Evolutionary conservation across 2,113 vertebrate species (phyloP).

Genomic region (Lepidothrix coronata): DNA sequence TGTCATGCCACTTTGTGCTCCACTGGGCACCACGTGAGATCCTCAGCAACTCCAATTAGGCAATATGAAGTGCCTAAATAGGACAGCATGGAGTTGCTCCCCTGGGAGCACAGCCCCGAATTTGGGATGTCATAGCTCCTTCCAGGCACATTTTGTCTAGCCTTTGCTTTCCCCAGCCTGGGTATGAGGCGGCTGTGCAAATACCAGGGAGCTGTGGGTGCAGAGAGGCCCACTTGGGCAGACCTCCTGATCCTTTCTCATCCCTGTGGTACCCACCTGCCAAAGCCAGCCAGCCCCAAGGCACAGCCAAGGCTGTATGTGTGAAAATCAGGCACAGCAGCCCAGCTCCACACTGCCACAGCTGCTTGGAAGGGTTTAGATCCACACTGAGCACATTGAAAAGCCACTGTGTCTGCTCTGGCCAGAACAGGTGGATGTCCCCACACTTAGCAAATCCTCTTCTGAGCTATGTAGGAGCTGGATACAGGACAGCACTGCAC

Average conservation of each 20-base stretch:
- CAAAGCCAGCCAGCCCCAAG: neutral
- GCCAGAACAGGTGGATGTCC: accelerated
- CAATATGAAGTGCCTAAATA: neutral
- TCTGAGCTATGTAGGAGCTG: neutral
- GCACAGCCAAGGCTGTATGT: neutral
- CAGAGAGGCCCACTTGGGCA: neutral
- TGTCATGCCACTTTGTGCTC: accelerated
- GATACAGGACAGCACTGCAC: neutral
- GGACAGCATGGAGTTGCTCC: neutral
- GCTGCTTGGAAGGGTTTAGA: neutral
- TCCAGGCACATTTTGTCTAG: neutral
- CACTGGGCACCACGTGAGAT: accelerated
- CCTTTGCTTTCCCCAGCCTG: neutral
- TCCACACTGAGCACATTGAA: neutral
- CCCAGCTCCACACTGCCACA: neutral
- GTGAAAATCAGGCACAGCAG: neutral
- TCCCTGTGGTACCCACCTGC: neutral
- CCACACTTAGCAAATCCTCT: accelerated
- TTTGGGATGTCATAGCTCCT: neutral
- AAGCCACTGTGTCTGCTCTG: neutral
- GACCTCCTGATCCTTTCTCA: neutral
- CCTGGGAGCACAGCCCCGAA: neutral
- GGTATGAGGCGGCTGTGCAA: neutral
- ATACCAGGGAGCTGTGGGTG: accelerated
- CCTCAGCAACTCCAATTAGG: neutral